Conservation (phyloP, 2,113 vertebrate genomes). For the Gopherus flavomarginatus region DNA sequence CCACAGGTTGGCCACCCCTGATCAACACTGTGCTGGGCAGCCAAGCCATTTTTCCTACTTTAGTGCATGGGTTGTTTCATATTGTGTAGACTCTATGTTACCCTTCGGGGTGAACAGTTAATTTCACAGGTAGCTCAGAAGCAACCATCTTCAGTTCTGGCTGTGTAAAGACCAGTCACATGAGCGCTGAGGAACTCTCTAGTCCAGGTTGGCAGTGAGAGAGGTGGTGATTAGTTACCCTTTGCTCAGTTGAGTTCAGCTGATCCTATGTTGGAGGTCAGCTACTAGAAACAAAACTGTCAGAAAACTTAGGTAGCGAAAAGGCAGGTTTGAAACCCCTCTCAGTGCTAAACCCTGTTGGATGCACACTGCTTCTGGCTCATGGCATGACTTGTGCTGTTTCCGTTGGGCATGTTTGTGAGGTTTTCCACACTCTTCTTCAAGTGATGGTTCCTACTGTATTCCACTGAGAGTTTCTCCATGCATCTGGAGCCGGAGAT, state of each 20-base stretch:
- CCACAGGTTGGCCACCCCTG: too few relatives aligned
- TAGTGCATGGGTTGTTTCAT: background rate
- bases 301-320: background rate
- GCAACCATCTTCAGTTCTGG: background rate
- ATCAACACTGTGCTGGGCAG: background rate
- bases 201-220: background rate
- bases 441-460: too few relatives aligned
- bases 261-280: background rate
- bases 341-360: background rate
- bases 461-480: too few relatives aligned
- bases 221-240: background rate
- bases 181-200: background rate
- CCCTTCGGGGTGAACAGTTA: background rate
- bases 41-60: background rate
- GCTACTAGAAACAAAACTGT: background rate
- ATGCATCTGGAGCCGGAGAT: too few relatives aligned
- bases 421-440: background rate
- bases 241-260: background rate
- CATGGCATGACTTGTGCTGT: background rate
- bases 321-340: background rate
- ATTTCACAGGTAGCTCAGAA: background rate
- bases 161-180: background rate
- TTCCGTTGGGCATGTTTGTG: background rate
- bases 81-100: slow-evolving; percentile 6
- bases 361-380: background rate